Evolutionary conservation across 2,888 invertebrate species (phyloP).

Genomic region (Apotomis capreana): DNA sequence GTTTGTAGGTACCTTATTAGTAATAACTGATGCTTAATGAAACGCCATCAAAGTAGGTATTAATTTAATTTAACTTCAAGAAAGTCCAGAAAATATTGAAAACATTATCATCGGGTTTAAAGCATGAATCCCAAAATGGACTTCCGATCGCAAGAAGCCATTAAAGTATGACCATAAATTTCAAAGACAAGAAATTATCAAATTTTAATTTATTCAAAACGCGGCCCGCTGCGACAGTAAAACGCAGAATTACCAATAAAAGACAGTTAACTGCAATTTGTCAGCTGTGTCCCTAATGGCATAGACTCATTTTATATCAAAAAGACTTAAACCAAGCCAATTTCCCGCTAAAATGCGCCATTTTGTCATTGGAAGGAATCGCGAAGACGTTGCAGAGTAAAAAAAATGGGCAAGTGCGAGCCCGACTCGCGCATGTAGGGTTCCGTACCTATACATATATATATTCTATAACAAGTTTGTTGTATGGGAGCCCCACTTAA

Average conservation of each 20-base stretch:
- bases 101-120: not conserved
- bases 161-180: not conserved
- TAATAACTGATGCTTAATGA: too few species aligned
- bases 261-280: slow-evolving; percentile 50
- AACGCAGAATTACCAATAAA: slow-evolving; percentile 52
- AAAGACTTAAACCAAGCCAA: not conserved
- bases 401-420: not conserved
- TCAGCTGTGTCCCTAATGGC: slow-evolving; percentile 45
- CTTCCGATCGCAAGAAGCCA: not conserved
- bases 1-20: too few species aligned
- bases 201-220: slow-evolving; percentile 40
- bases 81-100: too few species aligned
- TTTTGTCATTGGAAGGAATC: not conserved
- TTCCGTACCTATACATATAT: too few species aligned
- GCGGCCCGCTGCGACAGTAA: slow-evolving; percentile 19
- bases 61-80: too few species aligned
- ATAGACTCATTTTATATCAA: not conserved
- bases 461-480: too few species aligned
- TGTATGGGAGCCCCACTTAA: too few species aligned
- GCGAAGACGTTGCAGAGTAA: not conserved
- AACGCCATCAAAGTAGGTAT: too few species aligned
- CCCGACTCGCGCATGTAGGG: too few species aligned
- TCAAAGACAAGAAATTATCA: slow-evolving; percentile 21
- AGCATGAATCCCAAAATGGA: not conserved
- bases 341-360: not conserved